Evolutionary conservation across 2,113 vertebrate genomes (phyloP), one percentile per base, ranked within the genome.

Genomic region (Periophthalmodon schlosseri): DNA sequence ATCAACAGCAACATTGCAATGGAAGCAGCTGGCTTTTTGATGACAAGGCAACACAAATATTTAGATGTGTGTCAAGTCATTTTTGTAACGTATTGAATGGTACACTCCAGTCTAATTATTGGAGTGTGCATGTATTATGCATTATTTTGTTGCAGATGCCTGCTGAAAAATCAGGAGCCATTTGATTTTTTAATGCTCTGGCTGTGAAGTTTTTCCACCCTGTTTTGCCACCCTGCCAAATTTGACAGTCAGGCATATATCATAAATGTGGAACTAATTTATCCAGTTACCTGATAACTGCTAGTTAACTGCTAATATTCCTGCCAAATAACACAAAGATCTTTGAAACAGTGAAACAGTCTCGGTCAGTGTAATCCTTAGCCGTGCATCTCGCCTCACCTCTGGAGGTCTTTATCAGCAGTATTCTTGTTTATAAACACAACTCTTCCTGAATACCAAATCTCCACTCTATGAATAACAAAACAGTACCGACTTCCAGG

Each of bases 361-460:
- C 20, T 8, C 20, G 52, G 52, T 54, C 18, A 7, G 15, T 18
- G 50, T 52, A 57, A 57, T 23, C n/a, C 54, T 57, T 23, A 7
- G 58, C 58, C 14, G 23, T 21, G 21, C 2, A 28, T 28, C 3
- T 28, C 21, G 14, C 23, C 58, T 61, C 76, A 86, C 82, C 76
- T 52, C 24, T 10, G 77, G 78, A 84, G 84, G 78, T 84, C 80
- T 72, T 78, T 73, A 76, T 70, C 24, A 50, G 73, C 72, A 36
- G 79, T 84, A 58, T 69, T 76, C 34, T 76, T 79, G 66, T 28
- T 69, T 52, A 83, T 78, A 70, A 70, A 63, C 69, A 81, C 68
- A 60, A 28, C 60, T 77, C 77, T 65, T 66, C 39, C 79, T 79
- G 79, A 88, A 87, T 84, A 82, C 71, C 65, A 80, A 88, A 84